Evolutionary conservation across 2,113 vertebrate species (phyloP).

Genomic region (Chionodraco myersi): DNA sequence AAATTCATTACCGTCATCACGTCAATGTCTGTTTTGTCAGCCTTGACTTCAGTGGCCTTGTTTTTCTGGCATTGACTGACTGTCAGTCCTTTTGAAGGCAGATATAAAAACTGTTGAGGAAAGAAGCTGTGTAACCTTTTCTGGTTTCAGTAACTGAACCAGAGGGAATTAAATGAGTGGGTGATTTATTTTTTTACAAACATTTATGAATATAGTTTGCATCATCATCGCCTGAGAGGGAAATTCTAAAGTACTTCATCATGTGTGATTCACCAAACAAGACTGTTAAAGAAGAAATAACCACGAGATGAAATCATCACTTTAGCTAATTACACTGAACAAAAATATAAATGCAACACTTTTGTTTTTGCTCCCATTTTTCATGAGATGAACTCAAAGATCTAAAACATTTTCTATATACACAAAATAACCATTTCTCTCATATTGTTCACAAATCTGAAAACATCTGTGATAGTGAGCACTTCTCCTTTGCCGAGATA

Average conservation of each 20-base stretch:
- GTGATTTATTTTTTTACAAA: neutral
- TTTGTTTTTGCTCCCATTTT: too few species aligned
- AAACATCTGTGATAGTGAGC: too few species aligned
- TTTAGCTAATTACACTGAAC: too few species aligned
- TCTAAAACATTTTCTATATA: too few species aligned
- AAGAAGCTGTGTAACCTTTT: neutral
- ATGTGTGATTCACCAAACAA: neutral
- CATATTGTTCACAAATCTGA: too few species aligned
- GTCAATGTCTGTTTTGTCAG: constrained; percentile 51
- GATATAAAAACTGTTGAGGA: constrained; percentile 23
- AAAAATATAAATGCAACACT: too few species aligned
- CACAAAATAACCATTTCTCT: too few species aligned
- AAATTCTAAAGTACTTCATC: too few species aligned
- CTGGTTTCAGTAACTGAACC: neutral
- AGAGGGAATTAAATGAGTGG: neutral
- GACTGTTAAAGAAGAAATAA: neutral
- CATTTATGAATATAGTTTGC: neutral
- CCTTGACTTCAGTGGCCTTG: constrained; percentile 60
- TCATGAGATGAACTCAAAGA: too few species aligned
- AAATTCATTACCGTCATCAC: constrained; percentile 16
- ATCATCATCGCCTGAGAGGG: neutral
- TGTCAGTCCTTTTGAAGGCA: constrained; percentile 19
- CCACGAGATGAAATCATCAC: neutral
- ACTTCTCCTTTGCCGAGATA: too few species aligned
- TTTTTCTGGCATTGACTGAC: constrained; percentile 50